Percentiles rank a stretch among this genome's conserved stretches.
phyloP scores from a whole-genome alignment of 2,113 vertebrate genomes.

The Chloroceryle aenea region DNA sequence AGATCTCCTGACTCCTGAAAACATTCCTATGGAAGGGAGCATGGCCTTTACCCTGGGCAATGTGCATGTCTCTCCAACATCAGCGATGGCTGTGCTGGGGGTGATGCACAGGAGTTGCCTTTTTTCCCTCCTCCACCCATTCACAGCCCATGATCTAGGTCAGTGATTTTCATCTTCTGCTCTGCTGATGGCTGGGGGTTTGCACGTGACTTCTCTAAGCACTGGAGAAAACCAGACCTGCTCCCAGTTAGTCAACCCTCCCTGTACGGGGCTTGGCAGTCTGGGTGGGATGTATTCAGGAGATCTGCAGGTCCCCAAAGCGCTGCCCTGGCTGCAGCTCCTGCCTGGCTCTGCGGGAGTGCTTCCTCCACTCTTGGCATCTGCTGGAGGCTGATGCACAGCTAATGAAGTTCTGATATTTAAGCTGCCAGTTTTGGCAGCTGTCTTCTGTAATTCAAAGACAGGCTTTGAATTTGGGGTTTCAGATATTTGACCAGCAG shows the following conservation, averaged over 20 bases:
- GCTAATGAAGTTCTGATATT: neutral
- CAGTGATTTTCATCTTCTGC: neutral
- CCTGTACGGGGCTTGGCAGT: neutral
- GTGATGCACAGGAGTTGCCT: neutral
- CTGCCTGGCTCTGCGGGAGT: neutral
- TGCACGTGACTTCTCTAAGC: neutral
- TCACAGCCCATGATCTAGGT: neutral
- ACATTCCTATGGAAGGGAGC: neutral
- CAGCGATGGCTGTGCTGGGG: neutral
- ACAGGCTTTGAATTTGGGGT: neutral
- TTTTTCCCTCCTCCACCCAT: neutral
- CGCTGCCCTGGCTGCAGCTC: accelerated
- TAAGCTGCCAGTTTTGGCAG: neutral
- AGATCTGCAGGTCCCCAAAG: neutral
- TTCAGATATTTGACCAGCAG: neutral
- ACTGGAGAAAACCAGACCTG: neutral
- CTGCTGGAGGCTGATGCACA: neutral
- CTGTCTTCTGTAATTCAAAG: neutral
- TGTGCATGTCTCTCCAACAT: accelerated
- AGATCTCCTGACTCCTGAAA: neutral
- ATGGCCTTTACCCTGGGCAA: neutral
- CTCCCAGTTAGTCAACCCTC: neutral
- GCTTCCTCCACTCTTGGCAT: neutral
- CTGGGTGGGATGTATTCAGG: accelerated
- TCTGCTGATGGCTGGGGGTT: neutral